phyloP scores from a whole-genome alignment of 2,888 invertebrate species.

The Zygaena filipendulae region DNA sequence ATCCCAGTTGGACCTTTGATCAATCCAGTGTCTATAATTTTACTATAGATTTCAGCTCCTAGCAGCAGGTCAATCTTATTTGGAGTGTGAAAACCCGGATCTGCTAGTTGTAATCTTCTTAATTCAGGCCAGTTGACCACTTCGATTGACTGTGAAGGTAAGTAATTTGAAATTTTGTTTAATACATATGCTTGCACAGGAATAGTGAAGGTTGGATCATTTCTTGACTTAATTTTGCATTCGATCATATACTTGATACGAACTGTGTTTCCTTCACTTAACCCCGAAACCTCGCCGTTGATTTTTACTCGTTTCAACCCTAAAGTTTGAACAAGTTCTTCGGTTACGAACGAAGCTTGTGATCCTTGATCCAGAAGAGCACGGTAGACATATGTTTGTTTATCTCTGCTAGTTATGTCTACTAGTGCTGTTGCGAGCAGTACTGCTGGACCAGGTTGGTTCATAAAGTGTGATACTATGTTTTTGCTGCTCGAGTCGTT shows the following conservation, averaged over 20 bases:
- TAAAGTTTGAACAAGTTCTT: conserved; percentile 14
- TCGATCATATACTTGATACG: background rate
- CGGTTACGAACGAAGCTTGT: conserved; percentile 19
- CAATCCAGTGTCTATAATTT: no score
- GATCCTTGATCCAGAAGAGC: conserved; percentile 20
- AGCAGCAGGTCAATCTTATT: no score
- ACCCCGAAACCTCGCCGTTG: conserved; percentile 16
- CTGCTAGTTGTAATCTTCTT: no score
- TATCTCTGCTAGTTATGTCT: conserved; percentile 4
- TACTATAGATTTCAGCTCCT: no score
- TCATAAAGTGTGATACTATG: background rate
- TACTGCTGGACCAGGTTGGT: conserved; percentile 15
- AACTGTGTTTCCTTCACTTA: conserved; percentile 13
- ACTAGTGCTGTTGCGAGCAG: background rate
- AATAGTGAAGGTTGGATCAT: no score
- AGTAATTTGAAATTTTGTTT: no score
- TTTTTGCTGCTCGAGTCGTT: conserved; percentile 11
- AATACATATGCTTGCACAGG: no score
- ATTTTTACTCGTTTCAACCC: conserved; percentile 13
- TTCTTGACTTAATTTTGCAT: no score
- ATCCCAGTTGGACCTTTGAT: no score
- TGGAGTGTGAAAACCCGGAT: no score
- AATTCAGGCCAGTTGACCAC: no score
- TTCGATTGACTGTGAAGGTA: no score
- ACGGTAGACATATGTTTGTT: conserved; percentile 14